phyloP scores from a whole-genome alignment of 2,888 invertebrate species.

The Homarus gammarus region DNA sequence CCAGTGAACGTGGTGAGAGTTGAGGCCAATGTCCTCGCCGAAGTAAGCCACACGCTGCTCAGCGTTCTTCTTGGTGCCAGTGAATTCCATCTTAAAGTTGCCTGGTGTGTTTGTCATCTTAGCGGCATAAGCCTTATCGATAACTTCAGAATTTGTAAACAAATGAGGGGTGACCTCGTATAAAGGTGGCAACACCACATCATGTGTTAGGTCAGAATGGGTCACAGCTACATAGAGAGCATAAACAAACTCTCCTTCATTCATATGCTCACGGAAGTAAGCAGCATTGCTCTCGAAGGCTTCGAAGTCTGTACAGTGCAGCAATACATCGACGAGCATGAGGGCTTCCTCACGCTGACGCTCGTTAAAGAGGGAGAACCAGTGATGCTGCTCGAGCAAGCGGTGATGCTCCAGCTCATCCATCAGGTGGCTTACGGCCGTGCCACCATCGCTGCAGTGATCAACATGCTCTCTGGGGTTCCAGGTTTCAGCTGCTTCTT shows the following conservation, averaged over 20 bases:
- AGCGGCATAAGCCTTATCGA: slow-evolving; percentile 80
- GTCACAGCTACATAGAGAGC: slow-evolving; percentile 82
- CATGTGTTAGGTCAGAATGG: slow-evolving; percentile 80
- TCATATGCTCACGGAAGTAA: slow-evolving; percentile 83
- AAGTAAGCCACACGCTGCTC: slow-evolving; percentile 85
- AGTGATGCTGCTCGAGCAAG: slow-evolving; percentile 82
- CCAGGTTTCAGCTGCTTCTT: slow-evolving; percentile 79
- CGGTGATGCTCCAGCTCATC: slow-evolving; percentile 82
- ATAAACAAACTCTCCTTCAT: slow-evolving; percentile 85
- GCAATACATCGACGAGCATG: slow-evolving; percentile 85
- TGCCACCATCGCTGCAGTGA: slow-evolving; percentile 82
- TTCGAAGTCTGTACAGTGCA: slow-evolving; percentile 86
- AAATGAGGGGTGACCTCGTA: slow-evolving; percentile 85
- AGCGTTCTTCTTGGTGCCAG: slow-evolving; percentile 79
- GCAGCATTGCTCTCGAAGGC: slow-evolving; percentile 86
- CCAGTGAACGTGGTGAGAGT: slow-evolving; percentile 84
- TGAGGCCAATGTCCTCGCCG: slow-evolving; percentile 86
- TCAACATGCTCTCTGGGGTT: slow-evolving; percentile 83
- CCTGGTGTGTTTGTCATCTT: slow-evolving; percentile 77
- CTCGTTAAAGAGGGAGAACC: slow-evolving; percentile 84
- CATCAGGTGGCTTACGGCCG: slow-evolving; percentile 83
- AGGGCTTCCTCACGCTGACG: slow-evolving; percentile 84
- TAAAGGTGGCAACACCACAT: slow-evolving; percentile 84
- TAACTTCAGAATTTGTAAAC: slow-evolving; percentile 83
- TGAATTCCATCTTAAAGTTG: slow-evolving; percentile 77